These are phyloP conservation scores for Lontra canadensis DNA, from an alignment of 2,113 vertebrate genomes.

Conservation along the genomic window DNA sequence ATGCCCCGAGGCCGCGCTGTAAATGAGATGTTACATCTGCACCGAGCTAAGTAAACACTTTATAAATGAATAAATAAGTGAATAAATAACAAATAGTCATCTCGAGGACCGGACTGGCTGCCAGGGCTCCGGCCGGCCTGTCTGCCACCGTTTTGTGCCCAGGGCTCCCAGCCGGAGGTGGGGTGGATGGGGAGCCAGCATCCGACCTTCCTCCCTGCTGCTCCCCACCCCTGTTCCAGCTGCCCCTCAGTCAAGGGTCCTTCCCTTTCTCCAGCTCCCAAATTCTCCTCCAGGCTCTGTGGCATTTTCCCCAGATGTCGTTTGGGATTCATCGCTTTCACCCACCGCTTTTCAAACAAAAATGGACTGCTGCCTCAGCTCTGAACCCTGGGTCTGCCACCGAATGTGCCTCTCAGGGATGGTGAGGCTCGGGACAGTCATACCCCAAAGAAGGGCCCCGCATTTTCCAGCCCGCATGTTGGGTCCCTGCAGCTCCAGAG, in stretches of 20 bases:
- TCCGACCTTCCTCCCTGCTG: fast-evolving
- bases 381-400: constrained; percentile 31
- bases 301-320: constrained; percentile 46
- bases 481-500: not conserved
- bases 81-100: constrained; percentile 85
- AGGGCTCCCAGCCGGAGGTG: not conserved
- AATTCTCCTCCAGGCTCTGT: not conserved
- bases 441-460: not conserved
- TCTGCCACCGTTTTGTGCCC: not conserved
- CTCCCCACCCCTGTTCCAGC: not conserved
- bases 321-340: constrained; percentile 35
- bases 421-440: not conserved
- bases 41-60: constrained; percentile 87
- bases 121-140: not conserved
- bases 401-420: not conserved
- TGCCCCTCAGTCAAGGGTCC: not conserved
- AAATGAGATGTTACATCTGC: constrained; percentile 90
- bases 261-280: constrained; percentile 23
- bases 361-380: not conserved
- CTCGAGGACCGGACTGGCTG: not conserved
- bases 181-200: not conserved
- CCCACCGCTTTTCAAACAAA: constrained; percentile 57
- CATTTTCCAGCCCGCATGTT: no score
- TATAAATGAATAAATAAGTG: constrained; percentile 88
- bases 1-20: constrained; percentile 85